A percentile compares a stretch with the other conserved stretches of the same genome.
These are phyloP conservation scores for Chelonoidis abingdonii DNA, from an alignment of 2,113 vertebrate species.

Conservation along the genomic window DNA sequence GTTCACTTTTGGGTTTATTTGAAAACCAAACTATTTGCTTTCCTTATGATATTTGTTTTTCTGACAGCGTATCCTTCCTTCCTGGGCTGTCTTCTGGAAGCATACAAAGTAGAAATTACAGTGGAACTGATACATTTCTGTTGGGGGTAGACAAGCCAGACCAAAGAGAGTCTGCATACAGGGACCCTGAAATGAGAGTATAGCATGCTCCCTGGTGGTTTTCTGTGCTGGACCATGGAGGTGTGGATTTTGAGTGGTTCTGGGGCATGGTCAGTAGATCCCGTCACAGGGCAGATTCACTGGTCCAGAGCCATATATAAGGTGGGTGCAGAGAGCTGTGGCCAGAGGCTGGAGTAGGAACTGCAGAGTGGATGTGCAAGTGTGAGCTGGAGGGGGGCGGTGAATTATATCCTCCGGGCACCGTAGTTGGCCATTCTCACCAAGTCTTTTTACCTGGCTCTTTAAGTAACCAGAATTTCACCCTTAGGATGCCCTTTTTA, in stretches of 20 bases:
- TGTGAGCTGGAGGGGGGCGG: not conserved
- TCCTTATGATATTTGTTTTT: constrained; percentile 3
- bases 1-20: not conserved
- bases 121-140: not conserved
- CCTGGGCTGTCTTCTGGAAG: not conserved
- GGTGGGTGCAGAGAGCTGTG: not conserved
- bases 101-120: not conserved
- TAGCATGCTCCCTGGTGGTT: not conserved
- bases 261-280: not conserved
- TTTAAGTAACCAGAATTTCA: not conserved
- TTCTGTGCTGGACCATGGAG: not conserved
- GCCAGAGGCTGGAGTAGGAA: not conserved
- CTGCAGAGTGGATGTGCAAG: not conserved
- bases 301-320: not conserved
- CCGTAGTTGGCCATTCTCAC: not conserved
- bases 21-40: not conserved
- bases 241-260: not conserved
- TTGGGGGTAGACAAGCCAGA: not conserved
- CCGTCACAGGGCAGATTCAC: not conserved
- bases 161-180: not conserved
- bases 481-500: not conserved
- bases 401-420: not conserved
- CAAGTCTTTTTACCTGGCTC: not conserved
- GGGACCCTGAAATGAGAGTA: not conserved
- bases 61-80: not conserved